phyloP scores from a whole-genome alignment of 2,113 vertebrate species.

The Plotosus lineatus region DNA sequence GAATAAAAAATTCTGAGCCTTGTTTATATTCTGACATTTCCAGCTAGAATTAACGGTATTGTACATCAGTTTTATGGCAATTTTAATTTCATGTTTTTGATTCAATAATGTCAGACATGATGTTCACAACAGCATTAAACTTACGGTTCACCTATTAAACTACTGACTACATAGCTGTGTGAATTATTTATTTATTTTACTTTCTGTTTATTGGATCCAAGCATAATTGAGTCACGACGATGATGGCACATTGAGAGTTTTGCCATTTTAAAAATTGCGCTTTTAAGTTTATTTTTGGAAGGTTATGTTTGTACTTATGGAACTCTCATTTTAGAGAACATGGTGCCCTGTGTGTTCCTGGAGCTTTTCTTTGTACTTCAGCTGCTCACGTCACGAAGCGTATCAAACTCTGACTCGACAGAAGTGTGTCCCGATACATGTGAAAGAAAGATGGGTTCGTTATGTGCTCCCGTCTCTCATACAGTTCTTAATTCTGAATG shows the following conservation, averaged over 20 bases:
- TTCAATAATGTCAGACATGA: too few species aligned
- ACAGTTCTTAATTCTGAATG: not conserved
- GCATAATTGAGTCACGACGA: not conserved
- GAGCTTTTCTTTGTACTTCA: slow-evolving; percentile 97
- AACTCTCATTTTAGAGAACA: slow-evolving; percentile 78
- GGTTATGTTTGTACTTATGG: not conserved
- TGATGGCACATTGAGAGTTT: not conserved
- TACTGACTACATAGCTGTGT: not conserved
- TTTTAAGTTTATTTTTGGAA: not conserved
- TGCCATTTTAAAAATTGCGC: not conserved
- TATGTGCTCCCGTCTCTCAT: not conserved
- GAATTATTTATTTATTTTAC: too few species aligned
- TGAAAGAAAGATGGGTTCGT: slow-evolving; percentile 58
- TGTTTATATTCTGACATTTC: too few species aligned
- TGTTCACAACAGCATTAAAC: too few species aligned
- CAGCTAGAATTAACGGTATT: too few species aligned
- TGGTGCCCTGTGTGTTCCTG: slow-evolving; percentile 94
- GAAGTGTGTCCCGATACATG: slow-evolving; percentile 55
- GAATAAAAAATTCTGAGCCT: too few species aligned
- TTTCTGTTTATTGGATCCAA: too few species aligned
- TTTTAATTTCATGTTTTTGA: too few species aligned
- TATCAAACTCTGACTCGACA: slow-evolving; percentile 45
- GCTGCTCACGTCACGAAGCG: slow-evolving; percentile 83
- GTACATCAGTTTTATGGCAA: too few species aligned
- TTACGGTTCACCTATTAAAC: not conserved